Percentiles rank a stretch among this genome's conserved stretches.
These are phyloP conservation scores for Tetrapedia diversipes DNA, from an alignment of 2,888 invertebrate genomes.

Conservation along the genomic window DNA sequence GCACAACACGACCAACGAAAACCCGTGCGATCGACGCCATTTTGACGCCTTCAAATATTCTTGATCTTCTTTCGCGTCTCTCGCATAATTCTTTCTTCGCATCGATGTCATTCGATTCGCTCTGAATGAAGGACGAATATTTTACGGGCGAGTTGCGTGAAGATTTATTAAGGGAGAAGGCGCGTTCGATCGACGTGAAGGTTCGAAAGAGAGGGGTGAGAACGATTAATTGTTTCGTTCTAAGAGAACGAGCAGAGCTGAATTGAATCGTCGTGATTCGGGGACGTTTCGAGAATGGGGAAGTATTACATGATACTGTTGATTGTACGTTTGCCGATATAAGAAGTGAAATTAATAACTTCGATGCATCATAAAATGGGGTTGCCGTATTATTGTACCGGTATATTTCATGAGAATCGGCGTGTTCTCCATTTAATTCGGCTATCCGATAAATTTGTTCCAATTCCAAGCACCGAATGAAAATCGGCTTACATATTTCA, in stretches of 20 bases:
- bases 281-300: background rate
- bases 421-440: background rate
- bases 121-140: slow-evolving; percentile 7
- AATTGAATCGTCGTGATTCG: slow-evolving; percentile 4
- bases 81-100: slow-evolving; percentile 6
- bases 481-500: background rate
- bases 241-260: background rate
- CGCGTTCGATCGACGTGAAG: background rate
- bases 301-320: no score
- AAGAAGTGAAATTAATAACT: background rate
- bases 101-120: background rate
- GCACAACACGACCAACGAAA: background rate
- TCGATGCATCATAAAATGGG: no score
- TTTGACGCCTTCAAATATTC: slow-evolving; percentile 71
- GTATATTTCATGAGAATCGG: no score
- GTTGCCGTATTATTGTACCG: no score
- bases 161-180: background rate
- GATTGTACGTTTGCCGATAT: background rate
- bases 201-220: background rate
- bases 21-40: slow-evolving; percentile 46
- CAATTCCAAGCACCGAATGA: no score
- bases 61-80: slow-evolving; percentile 60
- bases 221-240: slow-evolving; percentile 5
- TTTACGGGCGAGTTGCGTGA: background rate
- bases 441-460: background rate